Evolutionary conservation across 2,113 vertebrate species (phyloP).

Genomic region (Cyanoderma ruficeps): DNA sequence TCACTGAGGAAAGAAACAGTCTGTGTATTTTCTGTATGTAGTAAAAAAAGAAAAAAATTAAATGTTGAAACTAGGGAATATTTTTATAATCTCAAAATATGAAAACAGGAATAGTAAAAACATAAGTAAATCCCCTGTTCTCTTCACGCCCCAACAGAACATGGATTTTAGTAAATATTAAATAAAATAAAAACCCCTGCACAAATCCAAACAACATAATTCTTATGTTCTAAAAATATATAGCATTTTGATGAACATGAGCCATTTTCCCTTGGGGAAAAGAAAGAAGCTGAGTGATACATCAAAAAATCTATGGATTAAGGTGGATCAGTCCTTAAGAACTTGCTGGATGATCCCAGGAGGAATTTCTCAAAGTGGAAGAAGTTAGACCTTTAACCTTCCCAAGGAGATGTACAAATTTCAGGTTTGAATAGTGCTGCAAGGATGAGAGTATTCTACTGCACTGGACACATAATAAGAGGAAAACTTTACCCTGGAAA

Average conservation of each 20-base stretch:
- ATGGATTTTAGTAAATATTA: neutral
- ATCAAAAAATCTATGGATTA: neutral
- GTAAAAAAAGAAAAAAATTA: neutral
- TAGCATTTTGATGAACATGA: neutral
- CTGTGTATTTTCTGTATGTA: neutral
- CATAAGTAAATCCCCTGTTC: neutral
- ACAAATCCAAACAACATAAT: neutral
- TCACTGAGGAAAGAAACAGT: neutral
- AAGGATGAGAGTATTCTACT: neutral
- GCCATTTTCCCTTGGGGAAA: neutral
- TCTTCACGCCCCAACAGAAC: rapidly evolving
- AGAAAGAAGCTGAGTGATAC: neutral
- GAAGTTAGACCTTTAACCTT: neutral
- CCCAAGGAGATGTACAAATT: neutral
- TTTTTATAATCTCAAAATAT: neutral
- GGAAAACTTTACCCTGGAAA: neutral
- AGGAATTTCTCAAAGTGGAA: neutral
- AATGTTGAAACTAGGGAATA: neutral
- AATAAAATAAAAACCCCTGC: rapidly evolving
- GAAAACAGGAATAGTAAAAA: neutral
- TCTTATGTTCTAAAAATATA: neutral
- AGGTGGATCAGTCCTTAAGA: neutral
- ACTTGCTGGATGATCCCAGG: neutral
- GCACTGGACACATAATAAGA: neutral
- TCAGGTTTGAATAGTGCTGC: neutral